Evolutionary conservation across 2,113 vertebrate genomes (phyloP), one percentile per base, ranked within the genome.

Genomic region (Melospiza melodia): DNA sequence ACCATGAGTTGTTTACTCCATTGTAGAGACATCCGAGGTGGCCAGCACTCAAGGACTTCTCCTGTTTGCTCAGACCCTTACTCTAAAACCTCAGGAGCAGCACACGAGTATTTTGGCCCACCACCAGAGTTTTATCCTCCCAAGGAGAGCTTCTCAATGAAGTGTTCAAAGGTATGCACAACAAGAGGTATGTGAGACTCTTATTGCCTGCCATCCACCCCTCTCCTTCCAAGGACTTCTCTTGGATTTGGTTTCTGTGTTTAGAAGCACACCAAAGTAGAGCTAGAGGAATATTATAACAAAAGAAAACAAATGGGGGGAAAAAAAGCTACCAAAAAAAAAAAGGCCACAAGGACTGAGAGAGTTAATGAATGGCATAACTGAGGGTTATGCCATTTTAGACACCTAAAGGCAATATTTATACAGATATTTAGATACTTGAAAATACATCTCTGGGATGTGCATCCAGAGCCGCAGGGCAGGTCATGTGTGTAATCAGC

Each of bases 161-260:
- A 97, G 88, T 98, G 97, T 78, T 96, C 96, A 89, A 97, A 97
- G 86, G 77, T 97, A 74, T 98, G 98, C 92, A 97, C 98, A 49
- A 95, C 83, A 91, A 94, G 98, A 98, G 98, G 98, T 98, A 97
- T 37, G 96, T 96, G 93, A 88, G 41, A 48, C 43, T 86, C 78
- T 84, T 51, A 39, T 0, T 63, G 43, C 51, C 57, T 69, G 61
- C 44, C 18, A 31, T 55, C 39, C 22, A 20, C 27, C 33, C 27
- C 15, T 61, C 30, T 86, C 27, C 31, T 84, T 71, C 44, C 8
- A 5, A 71, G 25, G 21, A 24, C 25, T 77, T 57, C 19, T 51
- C 44, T 82, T 39, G 12, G 9, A 7, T 66, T 83, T 68, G 21
- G 15, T 93, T 80, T 78, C 72, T 57, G 11, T 84, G 41, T 68